Conservation (phyloP, 2,797 vertebrate species). For the Ciconia nigra region DNA sequence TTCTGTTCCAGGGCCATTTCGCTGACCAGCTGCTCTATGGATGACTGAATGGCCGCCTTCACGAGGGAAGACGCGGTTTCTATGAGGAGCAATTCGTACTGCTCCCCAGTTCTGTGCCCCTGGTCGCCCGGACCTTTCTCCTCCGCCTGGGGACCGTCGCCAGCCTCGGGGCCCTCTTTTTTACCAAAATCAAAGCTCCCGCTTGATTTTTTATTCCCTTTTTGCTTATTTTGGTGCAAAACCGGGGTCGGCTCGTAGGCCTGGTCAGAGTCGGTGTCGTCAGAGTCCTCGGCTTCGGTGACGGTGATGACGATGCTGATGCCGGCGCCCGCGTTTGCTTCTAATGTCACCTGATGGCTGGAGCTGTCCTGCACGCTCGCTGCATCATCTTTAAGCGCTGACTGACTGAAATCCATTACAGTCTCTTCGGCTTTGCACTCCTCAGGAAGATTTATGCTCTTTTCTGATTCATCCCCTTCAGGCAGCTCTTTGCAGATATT, state of each 20-base stretch:
- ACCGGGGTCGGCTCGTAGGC: constrained; percentile 65
- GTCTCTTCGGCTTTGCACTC: background rate
- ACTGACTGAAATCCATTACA: background rate
- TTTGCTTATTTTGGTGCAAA: constrained; percentile 65
- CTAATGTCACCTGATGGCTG: background rate
- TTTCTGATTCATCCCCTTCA: background rate
- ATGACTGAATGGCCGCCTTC: constrained; percentile 80
- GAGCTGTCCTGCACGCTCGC: background rate
- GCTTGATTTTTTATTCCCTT: constrained; percentile 55
- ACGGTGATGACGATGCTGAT: constrained; percentile 75
- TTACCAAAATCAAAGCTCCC: background rate
- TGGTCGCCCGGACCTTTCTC: constrained; percentile 19
- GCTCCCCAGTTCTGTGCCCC: constrained; percentile 73
- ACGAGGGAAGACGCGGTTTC: constrained; percentile 83
- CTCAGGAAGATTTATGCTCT: background rate
- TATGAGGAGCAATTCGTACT: constrained; percentile 77
- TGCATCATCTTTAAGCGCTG: background rate
- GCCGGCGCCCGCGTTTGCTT: constrained; percentile 29
- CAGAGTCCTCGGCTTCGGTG: constrained; percentile 75
- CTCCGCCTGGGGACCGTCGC: background rate
- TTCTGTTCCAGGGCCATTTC: constrained; percentile 77
- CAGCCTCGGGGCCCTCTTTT: background rate
- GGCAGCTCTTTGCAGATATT: background rate
- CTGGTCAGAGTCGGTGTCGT: constrained; percentile 67
- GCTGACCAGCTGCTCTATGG: constrained; percentile 82